Conservation (phyloP, 2,113 vertebrate species). For the Heliornis fulica region DNA sequence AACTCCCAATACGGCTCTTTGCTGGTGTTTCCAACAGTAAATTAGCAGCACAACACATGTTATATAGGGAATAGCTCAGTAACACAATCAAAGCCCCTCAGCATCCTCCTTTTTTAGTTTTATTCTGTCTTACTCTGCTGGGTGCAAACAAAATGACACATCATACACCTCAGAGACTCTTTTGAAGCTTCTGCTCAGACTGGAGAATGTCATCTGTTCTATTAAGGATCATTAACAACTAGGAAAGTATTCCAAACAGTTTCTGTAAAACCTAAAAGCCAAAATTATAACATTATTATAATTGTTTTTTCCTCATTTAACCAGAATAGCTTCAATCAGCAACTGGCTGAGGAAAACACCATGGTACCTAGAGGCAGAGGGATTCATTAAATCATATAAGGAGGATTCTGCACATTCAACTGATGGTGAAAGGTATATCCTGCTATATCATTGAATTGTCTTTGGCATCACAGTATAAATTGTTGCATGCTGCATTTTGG, state of each 20-base stretch:
- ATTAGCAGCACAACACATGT: constrained; percentile 17
- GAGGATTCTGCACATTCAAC: neutral
- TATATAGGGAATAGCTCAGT: neutral
- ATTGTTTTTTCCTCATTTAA: neutral
- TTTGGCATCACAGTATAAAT: neutral
- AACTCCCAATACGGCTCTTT: neutral
- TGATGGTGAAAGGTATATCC: neutral
- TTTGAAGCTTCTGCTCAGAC: constrained; percentile 1
- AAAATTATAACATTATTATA: constrained; percentile 1
- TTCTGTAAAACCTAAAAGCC: constrained; percentile 4
- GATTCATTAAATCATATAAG: neutral
- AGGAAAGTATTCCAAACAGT: neutral
- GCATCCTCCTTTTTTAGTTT: neutral
- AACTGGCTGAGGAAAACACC: neutral
- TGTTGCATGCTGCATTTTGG: neutral
- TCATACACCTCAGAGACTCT: constrained; percentile 8
- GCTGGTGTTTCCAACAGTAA: constrained; percentile 3
- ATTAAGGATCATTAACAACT: constrained; percentile 3
- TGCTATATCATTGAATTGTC: neutral
- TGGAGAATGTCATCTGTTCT: constrained; percentile 33
- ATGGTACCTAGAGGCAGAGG: neutral
- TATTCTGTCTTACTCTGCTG: neutral
- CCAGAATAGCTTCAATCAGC: constrained; percentile 31
- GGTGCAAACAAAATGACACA: constrained; percentile 6
- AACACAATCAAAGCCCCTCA: constrained; percentile 1